These are phyloP conservation scores for Thymallus thymallus DNA, from an alignment of 2,113 vertebrate species.

Conservation along the genomic window DNA sequence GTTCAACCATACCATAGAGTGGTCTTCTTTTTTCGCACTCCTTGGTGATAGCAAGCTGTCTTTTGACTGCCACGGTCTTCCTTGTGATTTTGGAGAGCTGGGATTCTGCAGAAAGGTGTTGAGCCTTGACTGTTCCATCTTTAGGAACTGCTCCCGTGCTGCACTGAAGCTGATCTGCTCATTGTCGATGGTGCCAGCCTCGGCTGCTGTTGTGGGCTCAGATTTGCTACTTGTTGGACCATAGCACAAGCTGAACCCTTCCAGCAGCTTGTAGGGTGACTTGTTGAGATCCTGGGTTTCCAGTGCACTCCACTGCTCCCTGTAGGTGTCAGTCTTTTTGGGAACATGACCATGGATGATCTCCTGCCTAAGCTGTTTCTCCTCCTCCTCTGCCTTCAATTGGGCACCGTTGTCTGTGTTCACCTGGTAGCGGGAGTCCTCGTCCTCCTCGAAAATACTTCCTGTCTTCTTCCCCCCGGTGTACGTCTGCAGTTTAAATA, in stretches of 20 bases:
- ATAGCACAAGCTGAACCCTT: constrained; percentile 66
- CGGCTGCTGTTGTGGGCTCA: constrained; percentile 2
- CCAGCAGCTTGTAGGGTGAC: constrained; percentile 1
- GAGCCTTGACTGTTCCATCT: constrained; percentile 73
- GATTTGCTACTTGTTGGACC: constrained; percentile 25
- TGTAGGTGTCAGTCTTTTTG: constrained; percentile 58
- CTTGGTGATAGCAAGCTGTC: not conserved
- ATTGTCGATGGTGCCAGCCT: constrained; percentile 63
- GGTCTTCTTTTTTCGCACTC: not conserved
- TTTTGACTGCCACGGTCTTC: not conserved
- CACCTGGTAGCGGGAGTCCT: constrained; percentile 51
- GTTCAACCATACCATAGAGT: constrained; percentile 4
- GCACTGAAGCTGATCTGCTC: constrained; percentile 84
- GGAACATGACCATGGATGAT: constrained; percentile 80
- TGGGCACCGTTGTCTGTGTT: not conserved
- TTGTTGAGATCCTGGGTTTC: constrained; percentile 56
- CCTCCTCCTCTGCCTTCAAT: constrained; percentile 48
- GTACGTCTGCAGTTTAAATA: constrained; percentile 71
- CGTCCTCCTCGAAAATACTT: constrained; percentile 63
- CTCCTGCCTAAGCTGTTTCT: constrained; percentile 62
- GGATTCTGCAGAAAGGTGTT: constrained; percentile 18
- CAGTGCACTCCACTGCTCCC: constrained; percentile 45
- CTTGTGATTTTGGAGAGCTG: constrained; percentile 34
- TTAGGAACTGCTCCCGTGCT: constrained; percentile 83
- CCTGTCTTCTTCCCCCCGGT: constrained; percentile 61